Conservation (phyloP, 1,140 invertebrate species). For the Anoplophora glabripennis region DNA sequence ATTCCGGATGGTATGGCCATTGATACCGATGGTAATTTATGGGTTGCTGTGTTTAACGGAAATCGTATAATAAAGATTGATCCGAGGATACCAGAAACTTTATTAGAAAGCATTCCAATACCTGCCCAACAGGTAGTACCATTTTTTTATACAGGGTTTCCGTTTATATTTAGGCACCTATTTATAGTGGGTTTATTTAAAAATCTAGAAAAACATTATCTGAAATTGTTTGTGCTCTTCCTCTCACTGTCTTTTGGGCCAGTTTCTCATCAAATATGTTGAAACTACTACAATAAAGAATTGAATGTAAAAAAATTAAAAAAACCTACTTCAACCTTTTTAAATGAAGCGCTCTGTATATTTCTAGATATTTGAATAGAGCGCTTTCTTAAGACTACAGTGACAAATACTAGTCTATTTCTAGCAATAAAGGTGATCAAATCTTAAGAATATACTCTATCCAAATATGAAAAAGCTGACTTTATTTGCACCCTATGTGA, state of each 20-base stretch:
- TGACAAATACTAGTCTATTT: too few relatives aligned
- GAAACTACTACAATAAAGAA: neutral
- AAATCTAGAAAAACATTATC: neutral
- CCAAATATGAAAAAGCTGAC: too few relatives aligned
- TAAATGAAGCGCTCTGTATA: too few relatives aligned
- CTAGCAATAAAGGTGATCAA: too few relatives aligned
- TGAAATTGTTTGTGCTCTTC: neutral
- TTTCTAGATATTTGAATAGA: too few relatives aligned
- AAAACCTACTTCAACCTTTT: too few relatives aligned
- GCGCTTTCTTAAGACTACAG: too few relatives aligned
- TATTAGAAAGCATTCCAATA: constrained; percentile 32
- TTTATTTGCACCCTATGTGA: too few relatives aligned
- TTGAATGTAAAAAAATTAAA: too few relatives aligned
- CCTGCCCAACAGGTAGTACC: neutral
- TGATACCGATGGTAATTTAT: too few relatives aligned
- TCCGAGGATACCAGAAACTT: constrained; percentile 43
- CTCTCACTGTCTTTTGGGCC: neutral
- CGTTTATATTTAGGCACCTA: neutral
- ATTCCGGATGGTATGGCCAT: constrained; percentile 8
- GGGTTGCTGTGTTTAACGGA: constrained; percentile 56
- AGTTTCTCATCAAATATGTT: neutral
- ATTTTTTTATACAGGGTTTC: too few relatives aligned
- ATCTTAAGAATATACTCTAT: too few relatives aligned
- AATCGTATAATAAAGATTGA: constrained; percentile 40
- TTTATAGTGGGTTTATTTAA: neutral